These are phyloP conservation scores for Bombus pyrosoma DNA, from an alignment of 1,140 invertebrate genomes.

Conservation along the genomic window DNA sequence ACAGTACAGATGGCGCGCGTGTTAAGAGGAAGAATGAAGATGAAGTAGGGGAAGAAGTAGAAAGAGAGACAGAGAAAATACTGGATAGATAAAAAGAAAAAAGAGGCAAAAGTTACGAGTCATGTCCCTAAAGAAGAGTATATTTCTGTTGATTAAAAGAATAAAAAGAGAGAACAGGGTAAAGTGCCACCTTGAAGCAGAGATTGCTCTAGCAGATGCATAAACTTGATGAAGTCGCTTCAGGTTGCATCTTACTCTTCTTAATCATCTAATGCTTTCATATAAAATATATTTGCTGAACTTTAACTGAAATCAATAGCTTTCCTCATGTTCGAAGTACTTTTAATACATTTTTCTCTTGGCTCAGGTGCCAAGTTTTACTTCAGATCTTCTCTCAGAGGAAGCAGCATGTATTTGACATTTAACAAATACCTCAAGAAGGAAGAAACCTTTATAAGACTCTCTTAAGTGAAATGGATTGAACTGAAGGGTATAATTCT, in stretches of 20 bases:
- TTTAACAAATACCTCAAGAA: no score
- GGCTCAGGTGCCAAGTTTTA: no score
- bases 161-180: conserved; percentile 62
- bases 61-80: conserved; percentile 48
- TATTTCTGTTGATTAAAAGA: conserved; percentile 58
- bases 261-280: not conserved
- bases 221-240: not conserved
- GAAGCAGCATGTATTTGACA: no score
- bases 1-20: conserved; percentile 9
- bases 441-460: not conserved
- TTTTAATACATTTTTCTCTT: no score
- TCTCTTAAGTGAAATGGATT: not conserved
- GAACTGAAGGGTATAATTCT: not conserved
- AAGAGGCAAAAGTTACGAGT: conserved; percentile 72
- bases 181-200: conserved; percentile 58
- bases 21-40: conserved; percentile 36
- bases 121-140: conserved; percentile 77
- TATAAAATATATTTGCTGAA: not conserved
- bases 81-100: conserved; percentile 41
- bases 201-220: not conserved
- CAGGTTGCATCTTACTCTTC: not conserved
- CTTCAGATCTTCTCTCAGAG: no score
- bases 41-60: conserved; percentile 41
- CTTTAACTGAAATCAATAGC: not conserved
- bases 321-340: not conserved